These are phyloP conservation scores for Ariopsis seemanni DNA, from an alignment of 2,113 vertebrate species.

Conservation along the genomic window DNA sequence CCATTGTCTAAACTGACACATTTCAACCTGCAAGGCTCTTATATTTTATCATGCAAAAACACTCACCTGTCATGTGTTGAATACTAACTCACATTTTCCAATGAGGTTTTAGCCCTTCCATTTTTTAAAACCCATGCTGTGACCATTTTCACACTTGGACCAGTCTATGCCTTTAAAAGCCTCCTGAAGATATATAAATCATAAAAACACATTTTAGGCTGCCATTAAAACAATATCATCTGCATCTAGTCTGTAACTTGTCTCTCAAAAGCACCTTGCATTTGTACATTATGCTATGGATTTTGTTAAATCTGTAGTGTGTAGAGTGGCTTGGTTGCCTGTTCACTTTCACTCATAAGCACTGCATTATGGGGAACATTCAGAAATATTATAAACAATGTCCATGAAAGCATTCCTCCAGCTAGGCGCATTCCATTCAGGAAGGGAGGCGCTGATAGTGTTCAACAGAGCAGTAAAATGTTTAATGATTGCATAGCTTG, in stretches of 20 bases:
- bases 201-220: neutral
- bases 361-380: neutral
- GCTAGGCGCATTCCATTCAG: neutral
- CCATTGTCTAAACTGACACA: neutral
- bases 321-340: neutral
- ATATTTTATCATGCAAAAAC: neutral
- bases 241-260: neutral
- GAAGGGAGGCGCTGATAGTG: neutral
- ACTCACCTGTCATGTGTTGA: neutral
- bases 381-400: constrained; percentile 12
- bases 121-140: neutral
- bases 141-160: neutral
- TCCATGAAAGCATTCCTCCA: neutral
- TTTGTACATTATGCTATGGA: neutral
- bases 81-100: neutral
- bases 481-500: neutral
- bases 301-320: neutral
- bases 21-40: neutral
- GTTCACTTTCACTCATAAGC: neutral
- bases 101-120: neutral
- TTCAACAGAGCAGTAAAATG: constrained; percentile 5
- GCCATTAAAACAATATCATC: neutral
- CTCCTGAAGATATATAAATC: neutral
- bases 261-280: neutral
- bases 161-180: neutral